A percentile compares a stretch with the other conserved stretches of the same genome.
These are phyloP conservation scores for Gastrophryne carolinensis DNA, from an alignment of 2,797 vertebrate species.

Conservation along the genomic window DNA sequence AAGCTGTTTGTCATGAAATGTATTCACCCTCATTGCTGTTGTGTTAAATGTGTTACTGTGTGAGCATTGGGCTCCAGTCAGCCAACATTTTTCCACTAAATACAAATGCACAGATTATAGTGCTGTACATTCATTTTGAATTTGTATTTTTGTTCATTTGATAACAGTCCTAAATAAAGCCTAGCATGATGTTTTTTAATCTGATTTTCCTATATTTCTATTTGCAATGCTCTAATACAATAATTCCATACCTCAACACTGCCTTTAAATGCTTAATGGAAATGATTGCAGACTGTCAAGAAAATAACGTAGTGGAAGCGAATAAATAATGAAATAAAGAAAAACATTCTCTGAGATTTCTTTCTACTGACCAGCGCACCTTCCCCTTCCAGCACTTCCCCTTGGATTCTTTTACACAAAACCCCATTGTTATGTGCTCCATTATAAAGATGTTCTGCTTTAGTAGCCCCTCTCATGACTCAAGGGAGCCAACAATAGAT, in stretches of 20 bases:
- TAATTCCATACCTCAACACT: conserved; percentile 57
- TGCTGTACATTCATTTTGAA: neutral
- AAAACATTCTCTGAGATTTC: conserved; percentile 79
- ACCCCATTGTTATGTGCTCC: conserved; percentile 90
- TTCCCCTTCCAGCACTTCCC: conserved; percentile 80
- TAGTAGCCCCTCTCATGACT: conserved; percentile 80
- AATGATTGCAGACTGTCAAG: conserved; percentile 84
- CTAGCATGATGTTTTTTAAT: neutral
- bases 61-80: too few species aligned
- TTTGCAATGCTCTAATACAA: conserved; percentile 64
- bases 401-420: conserved; percentile 93
- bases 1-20: too few species aligned
- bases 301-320: conserved; percentile 84
- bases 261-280: conserved; percentile 77
- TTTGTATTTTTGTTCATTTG: neutral
- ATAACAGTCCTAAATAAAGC: too few species aligned
- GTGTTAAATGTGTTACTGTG: too few species aligned
- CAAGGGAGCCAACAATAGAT: conserved; percentile 89
- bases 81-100: neutral
- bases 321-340: conserved; percentile 78
- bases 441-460: conserved; percentile 83
- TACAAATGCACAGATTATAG: neutral
- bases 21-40: too few species aligned
- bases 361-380: conserved; percentile 75
- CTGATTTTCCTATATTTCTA: conserved; percentile 46